These are phyloP conservation scores for Tinamus guttatus DNA, from an alignment of 2,113 vertebrate species.

Conservation along the genomic window DNA sequence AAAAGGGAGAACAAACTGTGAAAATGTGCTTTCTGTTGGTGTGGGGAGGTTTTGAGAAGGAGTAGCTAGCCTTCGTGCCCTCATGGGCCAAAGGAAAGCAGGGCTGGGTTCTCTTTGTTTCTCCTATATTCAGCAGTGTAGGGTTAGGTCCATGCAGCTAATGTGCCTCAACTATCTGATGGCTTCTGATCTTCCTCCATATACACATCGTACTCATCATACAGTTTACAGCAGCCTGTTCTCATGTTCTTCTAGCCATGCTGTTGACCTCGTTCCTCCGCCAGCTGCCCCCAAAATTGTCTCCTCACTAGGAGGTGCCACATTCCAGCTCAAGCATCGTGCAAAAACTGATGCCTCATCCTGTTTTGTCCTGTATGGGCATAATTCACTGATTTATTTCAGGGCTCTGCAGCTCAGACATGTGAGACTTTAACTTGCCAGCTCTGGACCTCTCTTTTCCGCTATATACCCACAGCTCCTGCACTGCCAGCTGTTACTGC, in stretches of 20 bases:
- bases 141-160: not conserved
- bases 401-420: not conserved
- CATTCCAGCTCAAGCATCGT: not conserved
- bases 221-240: not conserved
- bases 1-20: not conserved
- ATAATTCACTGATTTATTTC: not conserved
- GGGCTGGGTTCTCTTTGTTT: not conserved
- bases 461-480: not conserved
- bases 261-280: not conserved
- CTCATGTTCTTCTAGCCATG: accelerated
- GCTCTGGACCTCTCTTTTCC: not conserved
- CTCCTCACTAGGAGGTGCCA: accelerated
- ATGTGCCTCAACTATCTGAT: accelerated
- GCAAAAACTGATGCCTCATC: not conserved
- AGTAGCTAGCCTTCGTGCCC: not conserved
- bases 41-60: not conserved
- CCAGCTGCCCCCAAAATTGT: not conserved
- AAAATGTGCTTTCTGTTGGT: not conserved
- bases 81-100: not conserved
- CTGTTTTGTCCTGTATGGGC: not conserved
- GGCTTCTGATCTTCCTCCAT: not conserved
- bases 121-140: not conserved
- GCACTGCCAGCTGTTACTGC: not conserved
- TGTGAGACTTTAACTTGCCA: accelerated
- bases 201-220: accelerated